Base-by-base conservation (phyloP, 2,888 invertebrate genomes). In the Lithophane ornitopus region DNA sequence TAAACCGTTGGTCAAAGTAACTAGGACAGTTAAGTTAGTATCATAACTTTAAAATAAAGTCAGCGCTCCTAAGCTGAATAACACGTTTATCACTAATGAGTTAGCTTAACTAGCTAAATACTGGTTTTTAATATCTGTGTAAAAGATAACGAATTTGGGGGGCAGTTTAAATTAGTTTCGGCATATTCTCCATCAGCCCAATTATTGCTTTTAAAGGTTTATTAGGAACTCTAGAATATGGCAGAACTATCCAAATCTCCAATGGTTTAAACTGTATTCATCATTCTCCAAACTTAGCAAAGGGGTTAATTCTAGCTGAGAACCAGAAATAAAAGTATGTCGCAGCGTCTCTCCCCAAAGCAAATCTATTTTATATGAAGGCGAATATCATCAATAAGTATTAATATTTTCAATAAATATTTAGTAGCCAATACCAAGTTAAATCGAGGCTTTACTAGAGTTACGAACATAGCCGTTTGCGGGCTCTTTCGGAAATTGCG, bases 401-500 rank as follows among this genome's bases (percentile, higher is more conserved):
- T 87, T 82, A 85, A 87, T 85, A 87, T 81, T 87, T 83, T 82
- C 85, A 83, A 89, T 89, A 86, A 80, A 89, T 88, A 88, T 89
- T 82, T 87, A 88, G 84, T 84, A 85, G 81, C 82, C 85, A 83
- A 87, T 87, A 85, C 62, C 74, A 72, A 87, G 80, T 87, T 84
- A 87, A 87, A 82, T 85, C 80, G 82, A 83, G 80, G 86, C 86
- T 87, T 87, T 87, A 76, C 52, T 78, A 76, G 41, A 85, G 85
- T 85, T 85, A 87, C 87, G 85, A 75, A 85, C 76, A 82, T 72
- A 78, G 81, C 81, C 84, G 86, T 80, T 81, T 78, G 81, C 74
- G 72, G 75, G 87, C 89, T 90, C 87, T 90, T 87, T 89, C 90
- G 89, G 89, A 92, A 91, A 91, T 91, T 88, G 90, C 86, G 87